phyloP scores from a whole-genome alignment of 2,113 vertebrate genomes.

The Lota lota region DNA sequence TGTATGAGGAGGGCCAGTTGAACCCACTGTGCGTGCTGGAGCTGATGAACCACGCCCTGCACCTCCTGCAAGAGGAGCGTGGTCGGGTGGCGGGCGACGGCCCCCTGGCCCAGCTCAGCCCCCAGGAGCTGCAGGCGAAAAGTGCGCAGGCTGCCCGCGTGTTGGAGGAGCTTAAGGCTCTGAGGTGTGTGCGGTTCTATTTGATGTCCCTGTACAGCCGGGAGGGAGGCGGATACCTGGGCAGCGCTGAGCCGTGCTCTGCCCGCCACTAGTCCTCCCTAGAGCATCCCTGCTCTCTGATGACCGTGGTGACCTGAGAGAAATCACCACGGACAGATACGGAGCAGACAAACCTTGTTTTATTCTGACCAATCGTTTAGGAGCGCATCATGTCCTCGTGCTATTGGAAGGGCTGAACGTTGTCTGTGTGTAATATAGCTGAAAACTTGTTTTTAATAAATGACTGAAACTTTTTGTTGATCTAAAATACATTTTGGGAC shows the following conservation, averaged over 20 bases:
- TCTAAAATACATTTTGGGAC: too few relatives aligned
- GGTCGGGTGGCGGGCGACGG: constrained; percentile 23
- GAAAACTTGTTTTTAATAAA: too few relatives aligned
- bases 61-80: constrained; percentile 66
- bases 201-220: too few relatives aligned
- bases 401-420: too few relatives aligned
- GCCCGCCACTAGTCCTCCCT: constrained; percentile 84
- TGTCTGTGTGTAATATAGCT: too few relatives aligned
- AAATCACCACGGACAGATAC: constrained; percentile 99
- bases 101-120: constrained; percentile 41
- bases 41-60: constrained; percentile 80
- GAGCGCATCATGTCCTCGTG: too few relatives aligned
- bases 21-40: constrained; percentile 80
- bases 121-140: constrained; percentile 57
- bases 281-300: constrained; percentile 89
- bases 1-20: constrained; percentile 81
- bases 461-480: too few relatives aligned
- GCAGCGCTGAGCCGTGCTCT: constrained; percentile 76
- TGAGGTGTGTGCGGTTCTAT: constrained; percentile 64
- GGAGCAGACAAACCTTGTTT: constrained; percentile 79
- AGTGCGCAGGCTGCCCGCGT: constrained; percentile 41
- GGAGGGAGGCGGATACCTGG: constrained; percentile 90
- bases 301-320: constrained; percentile 94
- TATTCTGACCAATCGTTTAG: too few relatives aligned
- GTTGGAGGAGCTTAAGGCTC: constrained; percentile 54